Evolutionary conservation across 2,888 invertebrate species (phyloP).

Genomic region (Choristoneura rosaceana): DNA sequence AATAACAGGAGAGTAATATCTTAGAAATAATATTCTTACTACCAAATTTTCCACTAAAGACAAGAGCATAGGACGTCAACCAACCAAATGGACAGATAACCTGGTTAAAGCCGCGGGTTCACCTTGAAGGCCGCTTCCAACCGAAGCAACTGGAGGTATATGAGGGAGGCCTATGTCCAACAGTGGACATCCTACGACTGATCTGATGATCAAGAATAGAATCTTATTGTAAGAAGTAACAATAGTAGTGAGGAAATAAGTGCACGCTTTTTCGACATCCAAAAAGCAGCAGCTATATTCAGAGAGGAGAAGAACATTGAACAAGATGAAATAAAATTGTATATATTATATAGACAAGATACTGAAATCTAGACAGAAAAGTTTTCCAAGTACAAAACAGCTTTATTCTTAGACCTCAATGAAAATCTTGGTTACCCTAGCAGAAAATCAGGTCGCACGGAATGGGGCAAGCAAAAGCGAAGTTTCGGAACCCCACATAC

Average conservation of each 20-base stretch:
- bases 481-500: conserved; percentile 42
- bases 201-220: too few species aligned
- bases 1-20: not conserved
- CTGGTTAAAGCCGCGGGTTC: too few species aligned
- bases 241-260: not conserved
- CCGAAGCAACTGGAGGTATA: too few species aligned
- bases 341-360: not conserved
- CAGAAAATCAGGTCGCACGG: conserved; percentile 49
- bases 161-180: too few species aligned
- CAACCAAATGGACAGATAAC: too few species aligned
- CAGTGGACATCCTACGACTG: too few species aligned
- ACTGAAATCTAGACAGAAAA: not conserved
- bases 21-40: not conserved
- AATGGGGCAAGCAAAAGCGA: conserved; percentile 34
- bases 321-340: not conserved
- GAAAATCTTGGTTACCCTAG: conserved; percentile 42
- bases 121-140: too few species aligned
- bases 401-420: not conserved
- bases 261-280: not conserved
- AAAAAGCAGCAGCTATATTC: not conserved
- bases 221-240: not conserved
- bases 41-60: too few species aligned
- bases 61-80: too few species aligned
- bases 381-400: not conserved
- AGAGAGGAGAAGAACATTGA: not conserved